phyloP scores from a whole-genome alignment of 2,113 vertebrate species.

The Bolborhynchus lineola region DNA sequence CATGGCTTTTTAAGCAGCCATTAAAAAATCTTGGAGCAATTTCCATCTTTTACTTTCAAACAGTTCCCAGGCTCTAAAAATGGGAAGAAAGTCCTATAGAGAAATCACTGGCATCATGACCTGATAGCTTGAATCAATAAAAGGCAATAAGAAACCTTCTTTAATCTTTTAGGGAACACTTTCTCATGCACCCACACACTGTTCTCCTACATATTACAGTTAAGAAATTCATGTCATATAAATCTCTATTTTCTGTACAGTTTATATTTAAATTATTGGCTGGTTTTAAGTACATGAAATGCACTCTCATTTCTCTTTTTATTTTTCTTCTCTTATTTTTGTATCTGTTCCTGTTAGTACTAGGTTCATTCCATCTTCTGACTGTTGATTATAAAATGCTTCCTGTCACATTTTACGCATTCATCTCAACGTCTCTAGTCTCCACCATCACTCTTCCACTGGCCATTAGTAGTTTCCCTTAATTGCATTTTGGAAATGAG shows the following conservation, averaged over 20 bases:
- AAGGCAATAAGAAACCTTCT: background rate
- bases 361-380: background rate
- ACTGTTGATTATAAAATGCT: background rate
- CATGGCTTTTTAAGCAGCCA: background rate
- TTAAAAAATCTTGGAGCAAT: background rate
- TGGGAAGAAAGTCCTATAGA: background rate
- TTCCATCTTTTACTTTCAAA: background rate
- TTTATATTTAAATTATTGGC: background rate
- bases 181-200: background rate
- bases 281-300: background rate
- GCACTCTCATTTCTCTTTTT: background rate
- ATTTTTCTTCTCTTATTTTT: background rate
- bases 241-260: background rate
- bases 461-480: background rate
- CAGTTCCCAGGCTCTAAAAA: background rate
- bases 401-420: background rate
- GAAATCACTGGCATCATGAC: background rate
- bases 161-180: background rate
- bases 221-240: background rate
- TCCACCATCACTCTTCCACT: background rate
- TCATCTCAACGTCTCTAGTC: background rate
- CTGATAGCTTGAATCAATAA: background rate
- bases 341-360: background rate
- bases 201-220: background rate
- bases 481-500: background rate